Base-by-base conservation (phyloP, 2,797 vertebrate species). In the Pelodytes ibericus region DNA sequence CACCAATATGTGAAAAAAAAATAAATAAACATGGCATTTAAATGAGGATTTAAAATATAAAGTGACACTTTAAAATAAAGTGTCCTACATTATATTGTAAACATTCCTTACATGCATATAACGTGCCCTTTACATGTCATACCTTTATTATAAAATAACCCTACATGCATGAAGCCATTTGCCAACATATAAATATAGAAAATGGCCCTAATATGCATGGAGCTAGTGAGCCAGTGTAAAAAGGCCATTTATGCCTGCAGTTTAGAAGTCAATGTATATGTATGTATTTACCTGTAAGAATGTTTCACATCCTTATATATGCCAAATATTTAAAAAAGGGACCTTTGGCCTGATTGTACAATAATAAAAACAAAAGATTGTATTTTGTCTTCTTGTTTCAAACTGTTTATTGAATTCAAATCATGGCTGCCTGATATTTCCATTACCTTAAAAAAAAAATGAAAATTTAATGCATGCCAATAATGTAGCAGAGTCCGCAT, bases 351-450 rank as follows among this genome's bases (percentile, higher is more conserved):
- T 30, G 4, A 30, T 4, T 6, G 13, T 30, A 53, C 30, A 29
- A 26, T 9, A 75, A 70, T 39, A 57, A 58, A 58, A 58, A 59
- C 47, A 64, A 53, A 74, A 61, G 13, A 20, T 31, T 18, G 9
- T 30, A 53, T 36, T 29, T 39, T 51, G 47, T 25, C 47, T 70
- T 56, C 33, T 51, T 62, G 30, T 76, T 76, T 41, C 7, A 39
- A 70, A 69, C 29, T 22, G 4, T 44, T 66, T 78, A 72, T 60
- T 72, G 72, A 67, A 64, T 62, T 67, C 56, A 39, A 60, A 72
- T 30, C 66, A 53, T 30, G 39, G 39, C 47, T 56, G 64, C 59
- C 41, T 67, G 57, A 69, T 53, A 27, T 44, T 56, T 69, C 57
- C 39, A 31, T 51, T 44, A 53, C 6, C 11, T 25, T 68, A 41